These are phyloP conservation scores for Hippocampus barbouri DNA, from an alignment of 2,113 vertebrate genomes.

Conservation along the genomic window DNA sequence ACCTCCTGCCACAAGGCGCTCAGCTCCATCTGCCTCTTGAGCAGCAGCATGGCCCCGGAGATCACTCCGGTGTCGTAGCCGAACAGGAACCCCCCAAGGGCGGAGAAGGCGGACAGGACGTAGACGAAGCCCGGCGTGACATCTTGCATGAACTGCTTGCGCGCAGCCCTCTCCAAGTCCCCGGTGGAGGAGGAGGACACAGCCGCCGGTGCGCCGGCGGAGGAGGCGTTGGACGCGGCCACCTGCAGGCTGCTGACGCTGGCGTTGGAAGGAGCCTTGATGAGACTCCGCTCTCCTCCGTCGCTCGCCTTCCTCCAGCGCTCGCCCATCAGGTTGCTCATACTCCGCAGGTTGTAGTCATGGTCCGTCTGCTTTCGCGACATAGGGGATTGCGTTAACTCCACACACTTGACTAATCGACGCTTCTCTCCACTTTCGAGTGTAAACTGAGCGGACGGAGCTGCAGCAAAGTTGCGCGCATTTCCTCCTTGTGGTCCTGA, in stretches of 20 bases:
- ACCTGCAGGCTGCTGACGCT: conserved; percentile 79
- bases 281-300: conserved; percentile 84
- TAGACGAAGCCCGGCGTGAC: conserved; percentile 84
- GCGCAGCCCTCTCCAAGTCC: conserved; percentile 88
- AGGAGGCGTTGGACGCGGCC: conserved; percentile 28
- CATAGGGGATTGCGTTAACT: conserved; percentile 70
- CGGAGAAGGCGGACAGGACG: conserved; percentile 80
- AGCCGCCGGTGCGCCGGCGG: conserved; percentile 21
- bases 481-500: conserved; percentile 62
- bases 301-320: conserved; percentile 78
- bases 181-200: conserved; percentile 51
- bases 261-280: conserved; percentile 77
- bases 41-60: conserved; percentile 91
- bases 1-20: conserved; percentile 92
- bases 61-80: conserved; percentile 98
- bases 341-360: conserved; percentile 90
- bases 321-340: conserved; percentile 91
- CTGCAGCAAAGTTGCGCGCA: conserved; percentile 38
- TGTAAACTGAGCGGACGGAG: background rate
- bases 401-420: background rate
- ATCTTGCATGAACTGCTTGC: conserved; percentile 89
- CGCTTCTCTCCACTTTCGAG: background rate
- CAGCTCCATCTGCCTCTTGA: conserved; percentile 86
- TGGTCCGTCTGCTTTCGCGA: conserved; percentile 86
- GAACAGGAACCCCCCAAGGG: conserved; percentile 92